Conservation (phyloP, 2,888 invertebrate genomes). For the Ophion obscuratus region DNA sequence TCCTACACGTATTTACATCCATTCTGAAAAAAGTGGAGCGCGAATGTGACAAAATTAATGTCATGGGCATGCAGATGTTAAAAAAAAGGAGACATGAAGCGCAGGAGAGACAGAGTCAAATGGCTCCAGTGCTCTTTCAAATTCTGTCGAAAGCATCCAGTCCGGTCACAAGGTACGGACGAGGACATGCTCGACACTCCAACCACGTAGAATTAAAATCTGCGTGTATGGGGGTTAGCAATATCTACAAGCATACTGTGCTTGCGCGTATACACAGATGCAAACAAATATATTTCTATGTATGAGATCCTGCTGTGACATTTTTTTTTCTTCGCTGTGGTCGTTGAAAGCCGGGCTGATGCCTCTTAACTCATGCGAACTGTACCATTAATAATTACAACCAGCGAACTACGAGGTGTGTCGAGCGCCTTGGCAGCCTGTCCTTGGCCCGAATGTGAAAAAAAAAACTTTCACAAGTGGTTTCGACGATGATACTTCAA, state of each 20-base stretch:
- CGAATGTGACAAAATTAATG: conserved; percentile 48
- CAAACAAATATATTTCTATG: background rate
- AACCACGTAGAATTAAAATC: conserved; percentile 46
- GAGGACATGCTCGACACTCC: conserved; percentile 64
- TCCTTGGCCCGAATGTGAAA: conserved; percentile 74
- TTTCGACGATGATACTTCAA: conserved; percentile 45
- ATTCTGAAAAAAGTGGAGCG: conserved; percentile 21
- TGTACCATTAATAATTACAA: conserved; percentile 74
- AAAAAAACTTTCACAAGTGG: conserved; percentile 65
- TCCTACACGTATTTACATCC: background rate
- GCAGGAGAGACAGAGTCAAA: conserved; percentile 24
- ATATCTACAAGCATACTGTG: background rate
- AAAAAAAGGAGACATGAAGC: background rate
- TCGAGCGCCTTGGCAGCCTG: conserved; percentile 71
- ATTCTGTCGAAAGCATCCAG: conserved; percentile 68
- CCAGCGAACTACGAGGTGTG: conserved; percentile 60
- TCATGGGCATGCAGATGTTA: conserved; percentile 43
- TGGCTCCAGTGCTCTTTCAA: conserved; percentile 46
- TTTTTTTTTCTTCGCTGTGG: conserved; percentile 24
- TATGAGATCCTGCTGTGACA: conserved; percentile 59
- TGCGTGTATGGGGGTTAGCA: conserved; percentile 1
- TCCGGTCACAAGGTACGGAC: conserved; percentile 68
- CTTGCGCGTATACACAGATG: background rate
- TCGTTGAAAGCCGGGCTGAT: conserved; percentile 56
- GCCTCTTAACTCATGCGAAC: conserved; percentile 70